Conservation (phyloP, 2,797 vertebrate genomes). For the Xenops minutus region DNA sequence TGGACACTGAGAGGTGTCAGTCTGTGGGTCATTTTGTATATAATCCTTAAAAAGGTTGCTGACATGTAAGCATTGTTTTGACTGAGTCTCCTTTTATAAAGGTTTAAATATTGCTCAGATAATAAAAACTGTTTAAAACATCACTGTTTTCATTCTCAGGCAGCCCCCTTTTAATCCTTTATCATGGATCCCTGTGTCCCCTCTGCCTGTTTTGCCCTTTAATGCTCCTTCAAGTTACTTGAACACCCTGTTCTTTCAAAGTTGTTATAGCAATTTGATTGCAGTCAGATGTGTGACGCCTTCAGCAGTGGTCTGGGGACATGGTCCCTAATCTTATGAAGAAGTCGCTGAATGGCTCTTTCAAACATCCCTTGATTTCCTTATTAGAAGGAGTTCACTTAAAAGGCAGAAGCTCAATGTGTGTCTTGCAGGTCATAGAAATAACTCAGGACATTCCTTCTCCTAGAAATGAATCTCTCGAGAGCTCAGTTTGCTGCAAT, state of each 20-base stretch:
- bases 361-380: slow-evolving; percentile 27
- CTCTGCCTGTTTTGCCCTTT: not conserved
- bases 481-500: slow-evolving; percentile 48
- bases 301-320: slow-evolving; percentile 13
- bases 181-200: not conserved
- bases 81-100: not conserved
- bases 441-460: slow-evolving; percentile 60
- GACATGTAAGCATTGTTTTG: not conserved
- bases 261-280: slow-evolving; percentile 12
- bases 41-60: not conserved
- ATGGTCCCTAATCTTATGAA: slow-evolving; percentile 36
- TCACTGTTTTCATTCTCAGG: not conserved
- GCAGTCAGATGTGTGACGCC: slow-evolving; percentile 43
- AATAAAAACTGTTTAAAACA: not conserved
- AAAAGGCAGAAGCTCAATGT: not conserved
- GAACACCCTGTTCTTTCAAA: not conserved
- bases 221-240: not conserved
- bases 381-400: not conserved
- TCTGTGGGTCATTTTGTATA: not conserved
- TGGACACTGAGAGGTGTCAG: not conserved
- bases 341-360: slow-evolving; percentile 36
- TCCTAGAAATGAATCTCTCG: slow-evolving; percentile 24
- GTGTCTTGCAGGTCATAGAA: slow-evolving; percentile 26
- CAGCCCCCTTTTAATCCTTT: not conserved
- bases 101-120: not conserved